A percentile compares a stretch with the other conserved stretches of the same genome.
Evolutionary conservation across 2,113 vertebrate species (phyloP).

Genomic region (Odocoileus hemionus): DNA sequence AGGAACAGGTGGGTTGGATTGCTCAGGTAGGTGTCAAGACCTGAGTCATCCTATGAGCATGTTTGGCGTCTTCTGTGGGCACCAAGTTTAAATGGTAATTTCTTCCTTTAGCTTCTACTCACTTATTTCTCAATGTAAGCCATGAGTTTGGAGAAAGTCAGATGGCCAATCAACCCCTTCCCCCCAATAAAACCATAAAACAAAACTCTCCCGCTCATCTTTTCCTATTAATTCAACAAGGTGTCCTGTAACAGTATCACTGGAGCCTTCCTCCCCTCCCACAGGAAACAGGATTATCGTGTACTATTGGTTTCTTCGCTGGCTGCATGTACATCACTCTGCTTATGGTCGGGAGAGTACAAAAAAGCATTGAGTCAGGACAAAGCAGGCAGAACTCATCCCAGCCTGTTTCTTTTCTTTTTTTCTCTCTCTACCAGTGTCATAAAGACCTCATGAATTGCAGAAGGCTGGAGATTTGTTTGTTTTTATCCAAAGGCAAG

Average conservation of each 20-base stretch:
- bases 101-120: background rate
- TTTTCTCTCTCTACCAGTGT: background rate
- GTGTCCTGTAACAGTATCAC: background rate
- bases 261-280: background rate
- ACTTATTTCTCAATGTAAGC: background rate
- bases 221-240: background rate
- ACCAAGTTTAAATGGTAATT: background rate
- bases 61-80: background rate
- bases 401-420: background rate
- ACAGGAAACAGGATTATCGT: background rate
- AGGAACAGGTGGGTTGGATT: background rate
- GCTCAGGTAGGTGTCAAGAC: background rate
- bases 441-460: background rate
- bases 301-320: background rate
- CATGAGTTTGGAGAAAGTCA: background rate
- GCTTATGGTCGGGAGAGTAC: background rate
- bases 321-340: background rate
- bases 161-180: background rate
- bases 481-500: conserved; percentile 8
- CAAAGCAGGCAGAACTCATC: background rate
- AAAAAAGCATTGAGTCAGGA: background rate
- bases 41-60: background rate
- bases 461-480: background rate
- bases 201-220: background rate
- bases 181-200: background rate